Evolutionary conservation across 2,888 invertebrate species (phyloP).

Genomic region (Cremastinae sp.): DNA sequence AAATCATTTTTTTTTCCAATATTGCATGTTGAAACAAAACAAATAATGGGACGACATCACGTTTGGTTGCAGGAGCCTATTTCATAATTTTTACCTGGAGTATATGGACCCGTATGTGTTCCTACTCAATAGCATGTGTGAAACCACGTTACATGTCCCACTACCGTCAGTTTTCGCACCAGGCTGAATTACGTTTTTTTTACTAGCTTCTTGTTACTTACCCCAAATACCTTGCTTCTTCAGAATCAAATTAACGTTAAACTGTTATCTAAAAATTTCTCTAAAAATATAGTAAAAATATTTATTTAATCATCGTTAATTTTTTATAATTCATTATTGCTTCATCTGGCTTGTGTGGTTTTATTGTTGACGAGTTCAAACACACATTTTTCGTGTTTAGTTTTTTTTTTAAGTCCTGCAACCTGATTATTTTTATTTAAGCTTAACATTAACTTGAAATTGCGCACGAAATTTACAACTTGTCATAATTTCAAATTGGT

Average conservation of each 20-base stretch:
- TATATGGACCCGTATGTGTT: conserved; percentile 81
- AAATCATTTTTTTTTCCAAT: conserved; percentile 61
- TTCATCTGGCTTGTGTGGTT: too few relatives aligned
- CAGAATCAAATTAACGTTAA: conserved; percentile 39
- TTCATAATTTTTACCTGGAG: conserved; percentile 81
- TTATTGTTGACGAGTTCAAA: conserved; percentile 17
- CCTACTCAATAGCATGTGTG: conserved; percentile 81
- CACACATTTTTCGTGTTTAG: conserved; percentile 7
- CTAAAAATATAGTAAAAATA: background rate
- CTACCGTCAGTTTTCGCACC: conserved; percentile 79
- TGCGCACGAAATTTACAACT: background rate
- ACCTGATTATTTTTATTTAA: conserved; percentile 25
- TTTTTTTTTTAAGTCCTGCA: conserved; percentile 41
- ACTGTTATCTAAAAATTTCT: background rate
- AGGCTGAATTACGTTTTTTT: conserved; percentile 77
- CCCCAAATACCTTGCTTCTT: conserved; percentile 48
- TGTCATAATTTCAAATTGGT: background rate
- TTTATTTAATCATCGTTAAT: too few relatives aligned
- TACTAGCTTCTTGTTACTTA: conserved; percentile 67
- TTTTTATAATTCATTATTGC: too few relatives aligned
- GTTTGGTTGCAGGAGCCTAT: conserved; percentile 80
- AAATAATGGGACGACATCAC: conserved; percentile 77
- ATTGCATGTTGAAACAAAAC: conserved; percentile 76
- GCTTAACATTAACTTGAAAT: too few relatives aligned
- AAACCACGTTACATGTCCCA: conserved; percentile 80